Conservation (phyloP, 2,888 invertebrate species). For the Serrognathus titanus region DNA sequence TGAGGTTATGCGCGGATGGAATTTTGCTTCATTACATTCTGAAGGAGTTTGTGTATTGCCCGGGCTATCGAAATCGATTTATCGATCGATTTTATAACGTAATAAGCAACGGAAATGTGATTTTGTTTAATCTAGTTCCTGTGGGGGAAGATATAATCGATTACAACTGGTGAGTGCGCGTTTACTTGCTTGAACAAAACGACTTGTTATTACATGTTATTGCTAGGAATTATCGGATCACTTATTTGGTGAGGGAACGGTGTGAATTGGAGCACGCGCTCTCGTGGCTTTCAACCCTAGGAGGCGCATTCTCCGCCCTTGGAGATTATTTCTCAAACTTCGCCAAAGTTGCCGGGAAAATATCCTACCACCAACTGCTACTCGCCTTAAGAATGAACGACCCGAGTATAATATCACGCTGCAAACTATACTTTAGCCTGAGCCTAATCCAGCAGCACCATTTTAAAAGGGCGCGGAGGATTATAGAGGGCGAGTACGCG, state of each 20-base stretch:
- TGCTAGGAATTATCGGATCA: slow-evolving; percentile 54
- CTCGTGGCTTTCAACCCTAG: slow-evolving; percentile 94
- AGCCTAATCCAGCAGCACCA: slow-evolving; percentile 81
- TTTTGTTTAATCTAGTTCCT: slow-evolving; percentile 52
- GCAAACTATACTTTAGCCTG: slow-evolving; percentile 81
- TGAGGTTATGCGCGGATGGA: slow-evolving; percentile 30
- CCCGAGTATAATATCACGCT: slow-evolving; percentile 74
- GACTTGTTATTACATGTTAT: slow-evolving; percentile 3
- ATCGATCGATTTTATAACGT: neutral
- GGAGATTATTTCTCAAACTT: slow-evolving; percentile 82
- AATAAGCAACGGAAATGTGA: slow-evolving; percentile 2
- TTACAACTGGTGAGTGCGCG: slow-evolving; percentile 61
- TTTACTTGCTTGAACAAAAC: neutral
- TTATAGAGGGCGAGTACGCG: slow-evolving; percentile 58
- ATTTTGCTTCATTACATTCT: slow-evolving; percentile 39
- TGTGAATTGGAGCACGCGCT: slow-evolving; percentile 79
- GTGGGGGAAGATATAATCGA: slow-evolving; percentile 65
- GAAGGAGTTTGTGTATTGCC: slow-evolving; percentile 29
- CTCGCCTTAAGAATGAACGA: slow-evolving; percentile 80
- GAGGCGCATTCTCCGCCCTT: slow-evolving; percentile 93
- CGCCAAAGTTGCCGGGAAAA: slow-evolving; percentile 84
- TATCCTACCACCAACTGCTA: slow-evolving; percentile 78
- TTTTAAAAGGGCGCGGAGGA: slow-evolving; percentile 59
- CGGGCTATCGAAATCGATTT: slow-evolving; percentile 19
- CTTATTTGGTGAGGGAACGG: slow-evolving; percentile 56